phyloP scores from a whole-genome alignment of 2,888 invertebrate genomes.

The Heliconius aoede region DNA sequence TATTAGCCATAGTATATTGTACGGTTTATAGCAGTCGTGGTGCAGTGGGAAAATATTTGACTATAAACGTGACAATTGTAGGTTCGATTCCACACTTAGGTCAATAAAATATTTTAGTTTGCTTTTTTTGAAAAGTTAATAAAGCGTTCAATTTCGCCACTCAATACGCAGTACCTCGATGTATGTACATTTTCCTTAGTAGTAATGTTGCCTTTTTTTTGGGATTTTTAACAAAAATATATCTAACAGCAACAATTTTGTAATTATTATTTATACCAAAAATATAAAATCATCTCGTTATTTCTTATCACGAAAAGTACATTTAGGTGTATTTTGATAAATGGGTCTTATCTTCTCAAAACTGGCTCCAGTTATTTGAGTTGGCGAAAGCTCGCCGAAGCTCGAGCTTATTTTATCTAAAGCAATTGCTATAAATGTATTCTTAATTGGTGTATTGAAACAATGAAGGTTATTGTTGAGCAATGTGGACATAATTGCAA shows the following conservation, averaged over 20 bases:
- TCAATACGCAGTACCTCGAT: too few relatives aligned
- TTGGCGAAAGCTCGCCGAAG: slow-evolving; percentile 10
- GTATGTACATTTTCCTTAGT: too few relatives aligned
- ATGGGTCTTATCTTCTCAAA: slow-evolving; percentile 15
- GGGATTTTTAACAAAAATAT: too few relatives aligned
- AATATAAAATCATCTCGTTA: not conserved
- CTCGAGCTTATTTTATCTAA: slow-evolving; percentile 15
- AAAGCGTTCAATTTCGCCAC: too few relatives aligned
- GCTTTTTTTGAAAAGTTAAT: too few relatives aligned
- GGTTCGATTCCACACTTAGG: too few relatives aligned
- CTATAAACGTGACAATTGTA: too few relatives aligned
- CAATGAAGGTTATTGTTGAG: slow-evolving; percentile 39
- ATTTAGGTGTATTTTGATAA: not conserved
- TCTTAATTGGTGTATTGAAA: slow-evolving; percentile 40
- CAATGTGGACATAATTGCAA: slow-evolving; percentile 38
- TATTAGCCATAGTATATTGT: too few relatives aligned
- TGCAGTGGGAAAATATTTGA: too few relatives aligned
- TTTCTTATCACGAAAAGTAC: not conserved
- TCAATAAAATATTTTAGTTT: too few relatives aligned
- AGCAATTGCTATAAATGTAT: slow-evolving; percentile 21
- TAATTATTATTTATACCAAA: not conserved
- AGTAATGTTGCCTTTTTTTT: too few relatives aligned
- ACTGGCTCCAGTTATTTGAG: slow-evolving; percentile 2
- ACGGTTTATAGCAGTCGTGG: too few relatives aligned
- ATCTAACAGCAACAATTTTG: not conserved